Evolutionary conservation across 2,888 invertebrate species (phyloP).

Genomic region (Parnassius mnemosyne): DNA sequence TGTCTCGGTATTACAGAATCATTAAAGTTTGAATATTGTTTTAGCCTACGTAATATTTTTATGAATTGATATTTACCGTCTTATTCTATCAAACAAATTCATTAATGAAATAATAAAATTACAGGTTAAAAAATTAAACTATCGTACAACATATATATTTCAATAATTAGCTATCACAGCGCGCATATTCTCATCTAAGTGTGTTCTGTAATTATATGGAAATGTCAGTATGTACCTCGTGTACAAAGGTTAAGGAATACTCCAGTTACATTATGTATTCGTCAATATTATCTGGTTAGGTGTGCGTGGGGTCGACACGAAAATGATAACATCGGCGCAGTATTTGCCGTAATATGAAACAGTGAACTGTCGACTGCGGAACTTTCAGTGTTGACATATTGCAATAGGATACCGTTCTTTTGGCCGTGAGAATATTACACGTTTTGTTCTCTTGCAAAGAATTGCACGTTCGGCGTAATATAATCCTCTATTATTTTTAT

Average conservation of each 20-base stretch:
- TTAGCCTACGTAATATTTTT: no score
- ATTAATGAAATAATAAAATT: no score
- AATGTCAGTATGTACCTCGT: background rate
- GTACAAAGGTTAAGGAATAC: conserved; percentile 1
- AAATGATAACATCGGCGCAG: conserved; percentile 37
- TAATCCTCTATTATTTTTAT: conserved; percentile 32
- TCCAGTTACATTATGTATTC: conserved; percentile 14
- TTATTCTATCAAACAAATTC: no score
- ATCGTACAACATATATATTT: no score
- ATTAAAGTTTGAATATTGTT: no score
- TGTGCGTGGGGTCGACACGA: conserved; percentile 29
- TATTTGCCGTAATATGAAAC: conserved; percentile 48
- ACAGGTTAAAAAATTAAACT: no score
- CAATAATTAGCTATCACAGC: no score
- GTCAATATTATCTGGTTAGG: conserved; percentile 23
- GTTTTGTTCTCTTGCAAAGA: conserved; percentile 32
- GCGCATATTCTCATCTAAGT: no score
- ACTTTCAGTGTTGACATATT: conserved; percentile 42
- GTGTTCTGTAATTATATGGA: no score
- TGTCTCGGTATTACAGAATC: no score
- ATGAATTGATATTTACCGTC: no score
- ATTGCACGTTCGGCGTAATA: conserved; percentile 30
- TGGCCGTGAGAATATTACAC: conserved; percentile 40
- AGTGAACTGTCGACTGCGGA: conserved; percentile 36
- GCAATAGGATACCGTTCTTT: conserved; percentile 42